phyloP scores from a whole-genome alignment of 2,888 invertebrate genomes.

The Campopleginae sp. region DNA sequence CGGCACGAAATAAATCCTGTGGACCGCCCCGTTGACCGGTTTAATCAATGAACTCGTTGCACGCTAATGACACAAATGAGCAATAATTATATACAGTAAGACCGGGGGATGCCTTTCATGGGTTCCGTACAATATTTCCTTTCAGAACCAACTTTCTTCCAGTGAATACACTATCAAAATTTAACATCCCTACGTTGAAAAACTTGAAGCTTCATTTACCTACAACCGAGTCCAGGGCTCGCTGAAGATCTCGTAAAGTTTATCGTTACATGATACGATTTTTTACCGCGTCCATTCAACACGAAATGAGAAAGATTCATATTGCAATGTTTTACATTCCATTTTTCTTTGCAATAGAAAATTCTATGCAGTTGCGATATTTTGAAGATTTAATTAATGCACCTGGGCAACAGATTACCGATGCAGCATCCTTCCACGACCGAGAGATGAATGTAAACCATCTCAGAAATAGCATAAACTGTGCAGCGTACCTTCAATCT shows the following conservation, averaged over 20 bases:
- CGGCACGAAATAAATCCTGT: conserved; percentile 74
- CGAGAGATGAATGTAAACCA: conserved; percentile 2
- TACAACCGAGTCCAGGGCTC: neutral
- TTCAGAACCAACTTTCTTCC: neutral
- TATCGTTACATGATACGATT: neutral
- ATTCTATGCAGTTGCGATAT: neutral
- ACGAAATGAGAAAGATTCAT: neutral
- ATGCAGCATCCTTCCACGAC: neutral
- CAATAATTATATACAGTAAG: conserved; percentile 71
- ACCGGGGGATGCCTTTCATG: neutral
- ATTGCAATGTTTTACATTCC: neutral
- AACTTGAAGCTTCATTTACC: neutral
- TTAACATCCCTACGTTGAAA: neutral
- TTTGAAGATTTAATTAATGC: too few relatives aligned
- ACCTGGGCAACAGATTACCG: neutral
- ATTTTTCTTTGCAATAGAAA: neutral
- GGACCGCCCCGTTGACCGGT: conserved; percentile 69
- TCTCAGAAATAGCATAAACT: neutral
- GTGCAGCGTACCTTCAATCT: conserved; percentile 41
- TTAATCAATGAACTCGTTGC: conserved; percentile 75
- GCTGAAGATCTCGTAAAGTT: neutral
- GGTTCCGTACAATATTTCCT: neutral
- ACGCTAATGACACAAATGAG: conserved; percentile 74
- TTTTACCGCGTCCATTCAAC: neutral
- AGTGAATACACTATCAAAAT: neutral